These are phyloP conservation scores for Emydoidea blandingii DNA, from an alignment of 2,797 vertebrate genomes.

Conservation along the genomic window DNA sequence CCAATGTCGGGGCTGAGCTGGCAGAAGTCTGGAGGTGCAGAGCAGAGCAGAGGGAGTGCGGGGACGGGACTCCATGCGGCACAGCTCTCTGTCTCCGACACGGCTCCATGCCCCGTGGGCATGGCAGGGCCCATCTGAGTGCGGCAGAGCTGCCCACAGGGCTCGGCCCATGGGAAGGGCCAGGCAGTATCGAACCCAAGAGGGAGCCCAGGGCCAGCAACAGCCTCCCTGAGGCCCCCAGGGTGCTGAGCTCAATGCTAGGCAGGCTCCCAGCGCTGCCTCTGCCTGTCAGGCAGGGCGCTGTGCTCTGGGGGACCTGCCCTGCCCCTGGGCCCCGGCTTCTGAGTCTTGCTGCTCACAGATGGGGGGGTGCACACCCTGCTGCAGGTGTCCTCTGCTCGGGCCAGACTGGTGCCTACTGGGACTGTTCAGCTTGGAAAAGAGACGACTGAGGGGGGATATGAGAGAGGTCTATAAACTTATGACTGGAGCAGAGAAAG, in stretches of 20 bases:
- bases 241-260: not conserved
- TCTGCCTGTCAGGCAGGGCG: not conserved
- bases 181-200: not conserved
- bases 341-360: not conserved
- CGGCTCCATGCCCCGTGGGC: not conserved
- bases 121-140: too few relatives aligned
- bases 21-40: not conserved
- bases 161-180: not conserved
- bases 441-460: not conserved
- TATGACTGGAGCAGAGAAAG: not conserved
- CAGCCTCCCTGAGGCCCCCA: not conserved
- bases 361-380: not conserved
- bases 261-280: fast-evolving
- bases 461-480: not conserved
- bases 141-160: too few relatives aligned
- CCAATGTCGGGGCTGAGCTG: slow-evolving; percentile 36
- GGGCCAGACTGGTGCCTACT: too few relatives aligned
- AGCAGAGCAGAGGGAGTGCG: not conserved
- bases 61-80: not conserved
- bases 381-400: not conserved
- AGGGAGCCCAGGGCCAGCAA: too few relatives aligned
- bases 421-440: not conserved
- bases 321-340: not conserved
- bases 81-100: not conserved
- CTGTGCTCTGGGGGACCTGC: not conserved